Base-by-base conservation (phyloP, 2,113 vertebrate genomes). In the Oncorhynchus tshawytscha region DNA sequence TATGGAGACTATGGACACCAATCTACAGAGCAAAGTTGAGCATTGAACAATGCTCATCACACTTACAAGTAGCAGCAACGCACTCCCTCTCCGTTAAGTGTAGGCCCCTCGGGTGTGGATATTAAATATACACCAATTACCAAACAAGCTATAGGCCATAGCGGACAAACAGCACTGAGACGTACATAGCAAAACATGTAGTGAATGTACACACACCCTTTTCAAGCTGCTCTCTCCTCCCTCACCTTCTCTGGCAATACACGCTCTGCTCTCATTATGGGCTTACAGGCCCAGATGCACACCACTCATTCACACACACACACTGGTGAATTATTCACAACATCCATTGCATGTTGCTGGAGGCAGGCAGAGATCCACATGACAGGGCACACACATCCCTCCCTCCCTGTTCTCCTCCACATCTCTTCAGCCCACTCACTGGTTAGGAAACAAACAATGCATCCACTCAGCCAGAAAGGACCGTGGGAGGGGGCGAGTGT, bases 261-360 rank as follows among this genome's bases (percentile, higher is more conserved):
- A 76, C 68, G 1, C 27, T 6, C 64, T 49, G 12, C 45, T 31
- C 24, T 73, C 45, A 72, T 45, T 0, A 2, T 22, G 15, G 74
- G 67, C 62, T 25, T 45, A 0, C 1, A 67, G 16, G 31, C 16
- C 11, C 57, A 2, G 15, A 79, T 9, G 24, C 49, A 18, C 54
- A 65, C 29, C 49, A 31, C 59, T 73, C 39, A 39, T 4, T 16
- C 67, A 70, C 67, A 71, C 57, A 60, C 45, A 78, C 7, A 24
- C 54, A 18, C 49, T 1, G 12, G 78, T 78, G 3, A 89, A 89
- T 82, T 79, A 87, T 89, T 87, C 64, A 84, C 18, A 27, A 51
- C 45, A 27, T 49, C 6, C 54, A 75, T 80, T 81, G 45, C 65
- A n/a, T 74, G 39, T 57, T 2, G 67, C 78, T 66, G 70, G 60